These are phyloP conservation scores for Gymnarchus niloticus DNA, from an alignment of 2,113 vertebrate species.

Conservation along the genomic window DNA sequence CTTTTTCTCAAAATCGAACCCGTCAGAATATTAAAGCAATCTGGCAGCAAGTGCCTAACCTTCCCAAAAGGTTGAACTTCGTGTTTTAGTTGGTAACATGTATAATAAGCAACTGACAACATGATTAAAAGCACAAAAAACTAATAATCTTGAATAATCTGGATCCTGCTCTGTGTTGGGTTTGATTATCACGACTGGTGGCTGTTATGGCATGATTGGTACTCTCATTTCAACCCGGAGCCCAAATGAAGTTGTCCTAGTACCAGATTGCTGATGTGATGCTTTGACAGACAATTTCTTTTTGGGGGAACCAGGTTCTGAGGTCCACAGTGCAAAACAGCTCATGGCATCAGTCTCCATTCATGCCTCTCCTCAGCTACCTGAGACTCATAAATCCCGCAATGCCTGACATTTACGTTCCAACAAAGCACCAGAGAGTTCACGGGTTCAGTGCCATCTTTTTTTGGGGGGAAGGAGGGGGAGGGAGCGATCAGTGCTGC, in stretches of 20 bases:
- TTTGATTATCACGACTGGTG: not conserved
- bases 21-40: not conserved
- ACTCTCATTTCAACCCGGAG: not conserved
- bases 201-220: not conserved
- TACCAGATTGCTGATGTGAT: not conserved
- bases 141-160: not conserved
- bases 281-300: not conserved
- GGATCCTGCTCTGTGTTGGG: not conserved
- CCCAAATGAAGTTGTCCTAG: not conserved
- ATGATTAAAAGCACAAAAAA: not conserved
- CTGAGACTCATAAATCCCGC: conserved; percentile 36
- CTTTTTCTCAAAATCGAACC: not conserved
- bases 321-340: not conserved
- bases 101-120: not conserved
- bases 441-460: conserved; percentile 31
- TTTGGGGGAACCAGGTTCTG: no score
- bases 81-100: not conserved
- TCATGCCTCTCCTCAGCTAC: conserved; percentile 32
- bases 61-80: not conserved
- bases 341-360: conserved; percentile 3
- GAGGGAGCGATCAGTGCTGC: conserved; percentile 41
- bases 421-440: conserved; percentile 25
- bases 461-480: conserved; percentile 37
- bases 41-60: not conserved
- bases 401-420: conserved; percentile 39